These are phyloP conservation scores for Lasiommata megera DNA, from an alignment of 2,888 invertebrate species.

Conservation along the genomic window DNA sequence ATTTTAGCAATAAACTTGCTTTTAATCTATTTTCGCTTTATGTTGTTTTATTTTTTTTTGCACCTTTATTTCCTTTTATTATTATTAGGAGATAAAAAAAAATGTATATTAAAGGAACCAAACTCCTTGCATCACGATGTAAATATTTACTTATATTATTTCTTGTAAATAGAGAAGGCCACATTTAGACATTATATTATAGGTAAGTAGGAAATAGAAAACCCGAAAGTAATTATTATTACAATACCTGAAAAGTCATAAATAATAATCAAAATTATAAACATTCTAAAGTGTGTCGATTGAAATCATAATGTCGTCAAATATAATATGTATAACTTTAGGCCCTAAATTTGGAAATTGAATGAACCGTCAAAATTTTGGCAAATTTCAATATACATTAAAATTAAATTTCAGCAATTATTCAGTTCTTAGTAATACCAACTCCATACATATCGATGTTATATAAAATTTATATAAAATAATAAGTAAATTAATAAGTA, in stretches of 20 bases:
- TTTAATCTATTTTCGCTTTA: slow-evolving; percentile 69
- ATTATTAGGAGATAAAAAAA: slow-evolving; percentile 46
- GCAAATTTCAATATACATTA: slow-evolving; percentile 29
- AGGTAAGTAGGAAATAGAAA: slow-evolving; percentile 56
- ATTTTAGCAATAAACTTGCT: slow-evolving; percentile 81
- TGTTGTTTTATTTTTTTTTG: slow-evolving; percentile 55
- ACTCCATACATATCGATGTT: slow-evolving; percentile 80
- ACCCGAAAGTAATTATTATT: slow-evolving; percentile 39
- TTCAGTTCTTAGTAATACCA: slow-evolving; percentile 72
- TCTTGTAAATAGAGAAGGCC: slow-evolving; percentile 60
- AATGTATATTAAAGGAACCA: slow-evolving; percentile 78
- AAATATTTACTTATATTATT: slow-evolving; percentile 55
- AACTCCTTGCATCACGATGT: slow-evolving; percentile 79
- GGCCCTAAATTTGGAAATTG: slow-evolving; percentile 43
- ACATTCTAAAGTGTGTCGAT: slow-evolving; percentile 56
- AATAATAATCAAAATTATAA: slow-evolving; percentile 65
- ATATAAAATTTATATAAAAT: slow-evolving; percentile 54
- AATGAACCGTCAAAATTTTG: slow-evolving; percentile 37
- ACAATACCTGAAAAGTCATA: slow-evolving; percentile 54
- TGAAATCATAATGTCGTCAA: slow-evolving; percentile 50
- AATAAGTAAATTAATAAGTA: slow-evolving; percentile 54
- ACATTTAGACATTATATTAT: slow-evolving; percentile 50
- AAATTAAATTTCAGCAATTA: slow-evolving; percentile 38
- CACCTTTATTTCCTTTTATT: slow-evolving; percentile 45
- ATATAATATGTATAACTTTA: slow-evolving; percentile 52